Percentiles rank a stretch among this genome's conserved stretches.
Conservation (phyloP, 2,113 vertebrate species). For the Poicephalus meyeri region DNA sequence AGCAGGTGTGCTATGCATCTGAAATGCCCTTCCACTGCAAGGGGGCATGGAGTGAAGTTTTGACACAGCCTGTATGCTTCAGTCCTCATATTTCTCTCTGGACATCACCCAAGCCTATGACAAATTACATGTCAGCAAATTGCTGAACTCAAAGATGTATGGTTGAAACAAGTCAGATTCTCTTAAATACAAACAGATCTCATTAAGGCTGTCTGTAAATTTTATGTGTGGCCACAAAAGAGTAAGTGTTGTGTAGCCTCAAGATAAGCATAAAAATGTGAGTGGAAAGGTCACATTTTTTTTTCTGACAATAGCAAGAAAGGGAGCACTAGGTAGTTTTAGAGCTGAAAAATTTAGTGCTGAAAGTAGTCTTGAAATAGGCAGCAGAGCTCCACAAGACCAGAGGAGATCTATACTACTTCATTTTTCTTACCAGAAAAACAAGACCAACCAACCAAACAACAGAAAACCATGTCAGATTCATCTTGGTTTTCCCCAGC, state of each 20-base stretch:
- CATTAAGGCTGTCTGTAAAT: neutral
- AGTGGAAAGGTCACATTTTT: neutral
- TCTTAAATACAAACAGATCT: conserved; percentile 1
- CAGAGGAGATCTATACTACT: neutral
- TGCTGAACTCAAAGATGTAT: neutral
- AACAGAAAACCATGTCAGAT: neutral
- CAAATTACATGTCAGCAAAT: neutral
- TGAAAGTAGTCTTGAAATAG: neutral
- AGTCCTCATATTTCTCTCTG: neutral
- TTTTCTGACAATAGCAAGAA: neutral
- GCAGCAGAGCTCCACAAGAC: neutral
- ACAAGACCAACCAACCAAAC: neutral
- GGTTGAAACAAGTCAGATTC: neutral
- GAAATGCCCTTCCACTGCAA: neutral
- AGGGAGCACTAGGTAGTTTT: neutral
- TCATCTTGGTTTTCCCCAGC: neutral
- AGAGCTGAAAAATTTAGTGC: neutral
- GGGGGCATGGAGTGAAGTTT: neutral
- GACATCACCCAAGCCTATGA: neutral
- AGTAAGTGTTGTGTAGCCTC: neutral
- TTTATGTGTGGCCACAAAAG: neutral
- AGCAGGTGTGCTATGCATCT: neutral
- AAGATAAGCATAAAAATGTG: neutral
- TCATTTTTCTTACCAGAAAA: neutral
- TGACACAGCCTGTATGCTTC: neutral